Conservation (phyloP, 2,888 invertebrate species). For the Monoplex corrugatus region DNA sequence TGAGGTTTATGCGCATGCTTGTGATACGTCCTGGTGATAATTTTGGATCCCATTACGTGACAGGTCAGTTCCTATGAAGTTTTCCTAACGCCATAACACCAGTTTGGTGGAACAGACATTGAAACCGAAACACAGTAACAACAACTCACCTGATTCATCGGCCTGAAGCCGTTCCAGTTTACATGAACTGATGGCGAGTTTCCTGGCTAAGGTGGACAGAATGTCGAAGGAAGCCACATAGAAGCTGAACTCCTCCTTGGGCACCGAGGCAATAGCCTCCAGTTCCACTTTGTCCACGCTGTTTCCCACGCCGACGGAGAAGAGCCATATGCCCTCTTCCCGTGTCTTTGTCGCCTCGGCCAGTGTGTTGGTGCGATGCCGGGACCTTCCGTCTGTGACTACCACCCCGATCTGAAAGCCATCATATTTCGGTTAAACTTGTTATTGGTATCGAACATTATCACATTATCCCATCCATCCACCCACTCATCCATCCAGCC, state of each 20-base stretch:
- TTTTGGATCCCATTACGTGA: too few species aligned
- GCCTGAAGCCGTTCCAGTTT: conserved; percentile 9
- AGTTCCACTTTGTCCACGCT: conserved; percentile 69
- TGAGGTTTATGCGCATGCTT: too few species aligned
- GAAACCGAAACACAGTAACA: neutral
- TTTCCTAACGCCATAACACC: too few species aligned
- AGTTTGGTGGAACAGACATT: too few species aligned
- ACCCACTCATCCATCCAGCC: neutral
- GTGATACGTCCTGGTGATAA: too few species aligned
- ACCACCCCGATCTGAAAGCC: conserved; percentile 73
- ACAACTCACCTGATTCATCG: conserved; percentile 31
- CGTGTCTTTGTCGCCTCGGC: conserved; percentile 52
- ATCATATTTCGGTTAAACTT: too few species aligned
- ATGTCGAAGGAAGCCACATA: conserved; percentile 68
- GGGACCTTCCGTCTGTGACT: conserved; percentile 69
- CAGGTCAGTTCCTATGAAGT: too few species aligned
- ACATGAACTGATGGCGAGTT: conserved; percentile 65
- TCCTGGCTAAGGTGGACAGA: conserved; percentile 62
- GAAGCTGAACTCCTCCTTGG: conserved; percentile 62
- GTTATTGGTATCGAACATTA: neutral
- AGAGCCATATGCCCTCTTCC: conserved; percentile 62
- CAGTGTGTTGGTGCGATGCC: conserved; percentile 43
- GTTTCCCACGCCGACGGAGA: conserved; percentile 67
- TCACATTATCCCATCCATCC: neutral
- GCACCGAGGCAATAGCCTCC: conserved; percentile 69